These are phyloP conservation scores for Leptinotarsa tumamoca DNA, from an alignment of 2,888 invertebrate species.

Conservation along the genomic window DNA sequence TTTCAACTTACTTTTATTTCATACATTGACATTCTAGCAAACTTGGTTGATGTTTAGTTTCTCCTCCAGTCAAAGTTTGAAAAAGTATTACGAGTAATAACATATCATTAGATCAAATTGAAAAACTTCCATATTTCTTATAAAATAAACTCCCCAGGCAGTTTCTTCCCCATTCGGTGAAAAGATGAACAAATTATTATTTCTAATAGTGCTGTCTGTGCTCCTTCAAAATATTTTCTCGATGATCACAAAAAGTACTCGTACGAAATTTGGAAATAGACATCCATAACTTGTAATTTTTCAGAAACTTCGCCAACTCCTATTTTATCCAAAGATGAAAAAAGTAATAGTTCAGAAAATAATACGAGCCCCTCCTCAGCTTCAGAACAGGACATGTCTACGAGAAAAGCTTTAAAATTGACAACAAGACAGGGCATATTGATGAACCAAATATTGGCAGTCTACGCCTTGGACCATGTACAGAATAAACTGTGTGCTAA, in stretches of 20 bases:
- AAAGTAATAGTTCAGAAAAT: not conserved
- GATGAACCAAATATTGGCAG: slow-evolving; percentile 58
- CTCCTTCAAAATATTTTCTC: not conserved
- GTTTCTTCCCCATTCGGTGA: not conserved
- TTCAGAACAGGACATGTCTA: not conserved
- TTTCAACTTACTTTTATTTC: too few species aligned
- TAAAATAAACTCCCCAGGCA: not conserved
- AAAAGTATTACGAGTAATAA: not conserved
- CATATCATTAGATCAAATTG: not conserved
- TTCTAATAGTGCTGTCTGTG: not conserved
- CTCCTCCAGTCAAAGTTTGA: not conserved
- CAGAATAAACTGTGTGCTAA: slow-evolving; percentile 53
- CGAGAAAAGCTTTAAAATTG: slow-evolving; percentile 49
- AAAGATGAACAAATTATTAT: not conserved
- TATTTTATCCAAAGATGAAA: not conserved
- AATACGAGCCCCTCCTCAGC: too few species aligned
- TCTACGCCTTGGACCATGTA: slow-evolving; percentile 53
- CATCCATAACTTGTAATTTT: not conserved
- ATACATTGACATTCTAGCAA: too few species aligned
- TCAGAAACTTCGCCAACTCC: not conserved
- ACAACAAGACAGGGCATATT: slow-evolving; percentile 57
- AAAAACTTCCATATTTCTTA: not conserved
- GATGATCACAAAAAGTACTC: not conserved
- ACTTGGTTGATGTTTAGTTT: too few species aligned
- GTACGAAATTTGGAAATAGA: not conserved